Percentiles rank a stretch among this genome's conserved stretches.
Evolutionary conservation across 1,140 invertebrate species (phyloP).

Genomic region (Leptonema lineaticorne): DNA sequence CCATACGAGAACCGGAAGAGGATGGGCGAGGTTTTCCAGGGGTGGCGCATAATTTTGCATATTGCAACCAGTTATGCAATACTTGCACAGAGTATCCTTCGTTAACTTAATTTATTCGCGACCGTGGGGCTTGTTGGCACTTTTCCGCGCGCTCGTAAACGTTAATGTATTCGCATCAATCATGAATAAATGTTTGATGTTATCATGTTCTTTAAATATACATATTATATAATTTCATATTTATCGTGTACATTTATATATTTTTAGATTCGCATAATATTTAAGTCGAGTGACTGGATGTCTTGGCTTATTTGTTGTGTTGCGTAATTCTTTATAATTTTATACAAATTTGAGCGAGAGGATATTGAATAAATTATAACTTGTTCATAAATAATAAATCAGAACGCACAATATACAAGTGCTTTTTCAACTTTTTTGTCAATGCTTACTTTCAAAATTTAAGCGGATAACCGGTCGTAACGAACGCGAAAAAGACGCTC

Average conservation of each 20-base stretch:
- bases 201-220: too few species aligned
- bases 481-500: neutral
- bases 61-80: slow-evolving; percentile 4
- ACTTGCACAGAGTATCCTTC: slow-evolving; percentile 7
- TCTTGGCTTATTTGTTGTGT: too few species aligned
- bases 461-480: neutral
- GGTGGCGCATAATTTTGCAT: slow-evolving; percentile 16
- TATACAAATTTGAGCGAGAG: neutral
- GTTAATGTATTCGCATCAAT: slow-evolving; percentile 13
- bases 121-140: neutral
- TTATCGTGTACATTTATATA: too few species aligned
- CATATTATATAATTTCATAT: too few species aligned
- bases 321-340: too few species aligned
- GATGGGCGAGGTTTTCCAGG: neutral
- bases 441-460: neutral
- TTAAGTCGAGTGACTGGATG: too few species aligned
- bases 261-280: too few species aligned
- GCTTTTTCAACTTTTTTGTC: neutral
- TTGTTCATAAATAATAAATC: too few species aligned
- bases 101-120: slow-evolving; percentile 3
- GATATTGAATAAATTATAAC: too few species aligned
- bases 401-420: neutral
- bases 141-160: neutral
- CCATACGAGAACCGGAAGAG: neutral
- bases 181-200: too few species aligned